These are phyloP conservation scores for Tursiops truncatus DNA, from an alignment of 2,113 vertebrate species.

Conservation along the genomic window DNA sequence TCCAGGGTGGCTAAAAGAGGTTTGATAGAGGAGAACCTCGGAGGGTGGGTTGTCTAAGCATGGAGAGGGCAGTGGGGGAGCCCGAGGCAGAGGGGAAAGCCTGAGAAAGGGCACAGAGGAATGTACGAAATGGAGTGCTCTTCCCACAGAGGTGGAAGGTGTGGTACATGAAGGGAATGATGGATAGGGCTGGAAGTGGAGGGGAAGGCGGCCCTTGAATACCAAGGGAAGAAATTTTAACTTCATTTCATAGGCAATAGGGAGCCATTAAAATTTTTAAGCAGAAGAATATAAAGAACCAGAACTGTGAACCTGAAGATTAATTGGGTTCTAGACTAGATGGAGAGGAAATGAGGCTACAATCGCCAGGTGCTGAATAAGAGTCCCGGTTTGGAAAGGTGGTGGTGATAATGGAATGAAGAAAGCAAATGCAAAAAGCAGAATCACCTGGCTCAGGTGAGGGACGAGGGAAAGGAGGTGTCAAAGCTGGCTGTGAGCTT, in stretches of 20 bases:
- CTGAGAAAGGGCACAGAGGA: too few relatives aligned
- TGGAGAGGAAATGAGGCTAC: neutral
- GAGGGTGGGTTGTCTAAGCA: too few relatives aligned
- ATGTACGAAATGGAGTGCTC: neutral
- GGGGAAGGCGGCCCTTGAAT: neutral
- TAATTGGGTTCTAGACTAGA: neutral
- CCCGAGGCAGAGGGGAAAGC: neutral
- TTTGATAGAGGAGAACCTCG: neutral
- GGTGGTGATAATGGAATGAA: neutral
- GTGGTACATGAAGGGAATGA: fast-evolving
- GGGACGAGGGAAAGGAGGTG: too few relatives aligned
- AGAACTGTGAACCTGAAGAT: neutral
- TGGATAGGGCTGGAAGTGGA: neutral
- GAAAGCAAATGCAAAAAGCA: neutral
- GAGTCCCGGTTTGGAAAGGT: neutral
- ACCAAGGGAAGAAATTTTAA: neutral
- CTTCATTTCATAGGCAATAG: neutral
- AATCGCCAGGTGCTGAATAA: neutral
- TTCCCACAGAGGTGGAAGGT: neutral
- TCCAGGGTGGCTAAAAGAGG: too few relatives aligned
- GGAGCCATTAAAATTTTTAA: neutral
- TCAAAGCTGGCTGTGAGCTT: neutral
- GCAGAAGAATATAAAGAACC: neutral
- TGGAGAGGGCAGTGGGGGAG: neutral
- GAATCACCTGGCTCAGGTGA: too few relatives aligned